Base-by-base conservation (phyloP, 2,797 vertebrate genomes). In the Champsocephalus gunnari region DNA sequence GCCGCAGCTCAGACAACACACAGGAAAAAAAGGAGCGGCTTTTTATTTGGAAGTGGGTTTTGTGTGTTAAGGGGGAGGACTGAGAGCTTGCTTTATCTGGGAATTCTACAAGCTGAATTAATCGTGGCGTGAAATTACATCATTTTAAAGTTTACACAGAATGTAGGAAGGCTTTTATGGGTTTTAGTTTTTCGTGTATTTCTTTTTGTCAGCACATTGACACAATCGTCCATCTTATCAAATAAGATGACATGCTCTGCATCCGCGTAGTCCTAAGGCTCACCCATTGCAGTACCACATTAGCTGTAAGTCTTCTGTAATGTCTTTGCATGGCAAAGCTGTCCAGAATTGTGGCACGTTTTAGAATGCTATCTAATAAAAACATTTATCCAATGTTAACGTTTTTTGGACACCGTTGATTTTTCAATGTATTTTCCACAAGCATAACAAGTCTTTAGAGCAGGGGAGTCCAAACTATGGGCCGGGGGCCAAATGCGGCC, bases 151-250 rank as follows among this genome's bases (percentile, higher is more conserved):
- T 63, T 82, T 66, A 77, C 54, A 55, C 77, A 71, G 64, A 64
- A 84, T 75, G 38, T 49, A 65, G 57, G 45, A 32, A 63, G 66
- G 38, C 19, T 11, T 60, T 77, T 58, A 11, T 80, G 77, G 65
- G 34, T 76, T 83, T 68, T 12, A 59, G 19, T 32, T n/a, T 64
- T 67, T 83, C 51, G 59, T 57, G 62, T 1, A 43, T 47, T 73
- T 82, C 59, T 38, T 71, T 79, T 62, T 62, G 62, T 84, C 81
- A 85, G 58, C 72, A 69, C 62, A 56, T 61, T 53, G 51, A 66
- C 57, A 71, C 56, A 82, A 75, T 43, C 50, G 19, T 64, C 50
- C 12, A 14, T 71, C 12, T 28, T 28, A 28, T 28, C 28, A 5
- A 28, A 28, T 28, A 28, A 28, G 12, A 53, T 53, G 5, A 53